Evolutionary conservation across 2,888 invertebrate species (phyloP).

Genomic region (Cryptus armator): DNA sequence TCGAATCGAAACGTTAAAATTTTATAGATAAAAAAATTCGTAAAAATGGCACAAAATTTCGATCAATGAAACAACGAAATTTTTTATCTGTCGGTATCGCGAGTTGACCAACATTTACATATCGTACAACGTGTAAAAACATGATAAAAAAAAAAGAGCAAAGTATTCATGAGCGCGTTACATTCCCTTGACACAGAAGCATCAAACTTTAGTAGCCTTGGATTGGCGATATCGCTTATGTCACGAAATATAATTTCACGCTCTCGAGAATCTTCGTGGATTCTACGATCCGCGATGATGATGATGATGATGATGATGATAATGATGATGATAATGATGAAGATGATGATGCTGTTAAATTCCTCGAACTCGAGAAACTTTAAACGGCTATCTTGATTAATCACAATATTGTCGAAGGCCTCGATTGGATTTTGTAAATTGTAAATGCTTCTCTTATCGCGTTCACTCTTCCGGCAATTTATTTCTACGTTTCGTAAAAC

Average conservation of each 20-base stretch:
- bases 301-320: neutral
- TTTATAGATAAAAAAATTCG: neutral
- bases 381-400: neutral
- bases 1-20: too few relatives aligned
- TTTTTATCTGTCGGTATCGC: neutral
- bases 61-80: neutral
- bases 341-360: neutral
- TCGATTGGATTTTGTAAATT: neutral
- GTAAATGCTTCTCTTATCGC: neutral
- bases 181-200: conserved; percentile 26
- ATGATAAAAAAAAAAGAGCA: conserved; percentile 6
- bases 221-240: conserved; percentile 17
- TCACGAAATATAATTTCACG: conserved; percentile 35
- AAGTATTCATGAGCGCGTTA: conserved; percentile 22
- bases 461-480: neutral
- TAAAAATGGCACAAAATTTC: neutral
- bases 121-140: neutral
- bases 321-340: neutral
- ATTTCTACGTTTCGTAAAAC: neutral
- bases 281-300: neutral
- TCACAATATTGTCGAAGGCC: neutral
- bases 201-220: conserved; percentile 15
- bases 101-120: neutral
- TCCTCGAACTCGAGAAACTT: neutral
- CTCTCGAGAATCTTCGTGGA: neutral